Conservation (phyloP, 2,797 vertebrate species). For the Sorex maritimensis region DNA sequence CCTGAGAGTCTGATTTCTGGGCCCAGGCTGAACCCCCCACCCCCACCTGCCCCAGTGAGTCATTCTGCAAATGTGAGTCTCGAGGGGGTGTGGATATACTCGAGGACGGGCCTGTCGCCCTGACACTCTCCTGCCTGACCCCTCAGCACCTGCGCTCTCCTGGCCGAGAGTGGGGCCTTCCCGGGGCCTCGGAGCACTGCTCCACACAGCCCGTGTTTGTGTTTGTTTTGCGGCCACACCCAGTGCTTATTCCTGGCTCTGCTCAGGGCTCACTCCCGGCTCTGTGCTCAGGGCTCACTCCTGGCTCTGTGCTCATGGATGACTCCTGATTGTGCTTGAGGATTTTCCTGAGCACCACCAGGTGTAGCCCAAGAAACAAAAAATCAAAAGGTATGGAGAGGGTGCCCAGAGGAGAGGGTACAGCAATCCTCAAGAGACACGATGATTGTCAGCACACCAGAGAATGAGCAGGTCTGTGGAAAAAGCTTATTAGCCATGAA, state of each 20-base stretch:
- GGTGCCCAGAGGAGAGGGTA: not conserved
- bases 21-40: not conserved
- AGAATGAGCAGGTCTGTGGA: not conserved
- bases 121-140: accelerated
- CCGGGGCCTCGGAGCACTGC: not conserved
- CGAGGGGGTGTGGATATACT: not conserved
- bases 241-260: no score
- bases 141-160: not conserved
- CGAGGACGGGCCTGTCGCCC: not conserved
- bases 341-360: no score
- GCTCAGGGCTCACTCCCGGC: no score
- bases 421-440: not conserved
- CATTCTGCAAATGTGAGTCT: constrained; percentile 6
- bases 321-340: no score
- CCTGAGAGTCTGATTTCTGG: constrained; percentile 1
- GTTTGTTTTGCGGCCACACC: no score
- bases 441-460: not conserved
- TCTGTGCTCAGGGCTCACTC: no score
- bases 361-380: no score
- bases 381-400: no score
- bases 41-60: not conserved
- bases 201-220: no score
- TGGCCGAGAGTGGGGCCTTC: not conserved
- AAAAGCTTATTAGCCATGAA: constrained; percentile 1
- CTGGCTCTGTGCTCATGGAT: no score